A percentile compares a stretch with the other conserved stretches of the same genome.
Evolutionary conservation across 2,113 vertebrate species (phyloP).

Genomic region (Columba janthina): DNA sequence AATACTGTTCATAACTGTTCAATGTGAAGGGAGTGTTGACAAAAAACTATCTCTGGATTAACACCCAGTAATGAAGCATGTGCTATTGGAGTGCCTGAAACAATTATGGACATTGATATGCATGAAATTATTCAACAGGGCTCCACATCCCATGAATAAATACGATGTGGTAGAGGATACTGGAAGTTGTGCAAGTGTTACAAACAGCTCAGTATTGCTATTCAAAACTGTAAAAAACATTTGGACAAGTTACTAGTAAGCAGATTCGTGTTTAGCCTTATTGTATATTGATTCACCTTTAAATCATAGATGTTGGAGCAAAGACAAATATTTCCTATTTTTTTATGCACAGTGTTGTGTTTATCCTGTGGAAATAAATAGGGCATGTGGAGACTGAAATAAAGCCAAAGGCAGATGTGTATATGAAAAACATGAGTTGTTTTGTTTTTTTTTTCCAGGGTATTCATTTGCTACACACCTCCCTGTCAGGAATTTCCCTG

Average conservation of each 20-base stretch:
- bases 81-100: constrained; percentile 64
- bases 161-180: constrained; percentile 29
- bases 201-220: not conserved
- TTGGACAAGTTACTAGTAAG: constrained; percentile 3
- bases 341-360: not conserved
- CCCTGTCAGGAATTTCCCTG: not conserved
- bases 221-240: constrained; percentile 18
- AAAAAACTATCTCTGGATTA: constrained; percentile 64
- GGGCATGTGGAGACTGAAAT: not conserved
- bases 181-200: constrained; percentile 19
- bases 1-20: constrained; percentile 10
- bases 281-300: constrained; percentile 32
- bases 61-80: constrained; percentile 46
- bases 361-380: not conserved
- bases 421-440: not conserved
- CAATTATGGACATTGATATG: constrained; percentile 60
- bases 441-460: not conserved
- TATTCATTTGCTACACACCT: not conserved
- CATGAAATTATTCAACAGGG: constrained; percentile 66
- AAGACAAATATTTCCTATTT: not conserved
- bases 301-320: not conserved
- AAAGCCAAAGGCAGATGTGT: not conserved
- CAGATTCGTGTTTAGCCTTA: not conserved
- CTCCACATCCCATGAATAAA: constrained; percentile 60
- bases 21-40: constrained; percentile 14